Conservation (phyloP, 2,113 vertebrate species). For the Psilopsiagon aurifrons region DNA sequence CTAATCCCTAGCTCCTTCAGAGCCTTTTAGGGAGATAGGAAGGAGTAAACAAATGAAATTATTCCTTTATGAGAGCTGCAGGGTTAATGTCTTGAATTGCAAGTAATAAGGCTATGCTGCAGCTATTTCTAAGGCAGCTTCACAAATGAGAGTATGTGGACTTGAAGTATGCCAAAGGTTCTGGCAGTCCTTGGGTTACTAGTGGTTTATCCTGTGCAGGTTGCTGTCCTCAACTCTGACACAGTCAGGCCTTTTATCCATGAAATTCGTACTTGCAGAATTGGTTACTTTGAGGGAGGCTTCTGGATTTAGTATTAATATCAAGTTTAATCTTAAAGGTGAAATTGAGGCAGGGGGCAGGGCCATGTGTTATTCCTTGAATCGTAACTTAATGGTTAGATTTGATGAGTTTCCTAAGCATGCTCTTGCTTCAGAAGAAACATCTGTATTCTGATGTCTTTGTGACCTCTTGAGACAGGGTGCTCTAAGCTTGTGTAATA, state of each 20-base stretch:
- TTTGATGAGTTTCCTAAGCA: background rate
- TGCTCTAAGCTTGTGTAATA: background rate
- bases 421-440: background rate
- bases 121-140: background rate
- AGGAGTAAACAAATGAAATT: background rate
- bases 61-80: background rate
- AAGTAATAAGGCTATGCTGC: background rate
- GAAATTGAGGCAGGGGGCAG: background rate
- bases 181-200: accelerated
- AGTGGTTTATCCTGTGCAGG: background rate
- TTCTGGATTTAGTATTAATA: background rate
- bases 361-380: background rate
- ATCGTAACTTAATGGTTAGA: background rate
- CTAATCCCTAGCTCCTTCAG: background rate
- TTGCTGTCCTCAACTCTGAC: background rate
- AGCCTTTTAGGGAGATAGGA: background rate
- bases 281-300: background rate
- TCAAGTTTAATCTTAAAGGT: background rate
- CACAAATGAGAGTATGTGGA: background rate
- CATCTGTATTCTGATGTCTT: background rate
- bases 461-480: background rate
- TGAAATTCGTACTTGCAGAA: background rate
- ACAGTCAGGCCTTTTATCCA: background rate
- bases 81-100: background rate
- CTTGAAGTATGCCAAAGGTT: background rate